Percentiles rank a stretch among this genome's conserved stretches.
Evolutionary conservation across 2,113 vertebrate species (phyloP).

Genomic region (Misgurnus mizolepis): DNA sequence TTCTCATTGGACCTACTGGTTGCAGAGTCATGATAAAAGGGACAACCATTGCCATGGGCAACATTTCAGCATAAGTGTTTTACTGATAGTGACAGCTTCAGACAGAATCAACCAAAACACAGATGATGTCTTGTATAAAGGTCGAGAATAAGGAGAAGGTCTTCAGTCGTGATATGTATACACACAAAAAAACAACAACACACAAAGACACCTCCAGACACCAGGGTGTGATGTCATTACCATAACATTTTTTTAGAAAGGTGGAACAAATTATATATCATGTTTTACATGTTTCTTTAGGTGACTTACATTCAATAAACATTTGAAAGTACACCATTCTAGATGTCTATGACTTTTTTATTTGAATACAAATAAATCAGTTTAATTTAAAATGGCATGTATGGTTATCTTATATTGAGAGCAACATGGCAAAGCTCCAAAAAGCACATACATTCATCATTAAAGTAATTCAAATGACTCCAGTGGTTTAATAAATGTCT

Average conservation of each 20-base stretch:
- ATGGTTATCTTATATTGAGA: too few species aligned
- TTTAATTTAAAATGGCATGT: too few species aligned
- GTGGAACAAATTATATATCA: neutral
- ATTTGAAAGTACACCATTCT: too few species aligned
- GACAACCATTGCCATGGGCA: slow-evolving; percentile 27
- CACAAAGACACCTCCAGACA: slow-evolving; percentile 1
- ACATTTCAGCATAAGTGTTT: slow-evolving; percentile 18
- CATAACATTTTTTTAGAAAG: neutral
- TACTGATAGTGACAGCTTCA: slow-evolving; percentile 33
- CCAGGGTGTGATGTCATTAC: neutral
- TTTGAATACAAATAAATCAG: too few species aligned
- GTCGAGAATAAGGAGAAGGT: neutral
- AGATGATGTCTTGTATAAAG: slow-evolving; percentile 27
- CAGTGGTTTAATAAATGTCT: too few species aligned
- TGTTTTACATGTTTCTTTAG: neutral
- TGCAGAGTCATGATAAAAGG: slow-evolving; percentile 37
- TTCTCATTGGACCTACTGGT: slow-evolving; percentile 17
- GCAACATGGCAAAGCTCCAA: too few species aligned
- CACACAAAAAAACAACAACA: neutral
- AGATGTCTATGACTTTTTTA: too few species aligned
- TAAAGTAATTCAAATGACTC: too few species aligned
- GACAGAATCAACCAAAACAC: slow-evolving; percentile 36
- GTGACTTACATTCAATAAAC: neutral
- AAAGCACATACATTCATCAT: too few species aligned
- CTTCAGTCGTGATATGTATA: neutral